Conservation (phyloP, 2,888 invertebrate species). For the Cyaniris semiargus region DNA sequence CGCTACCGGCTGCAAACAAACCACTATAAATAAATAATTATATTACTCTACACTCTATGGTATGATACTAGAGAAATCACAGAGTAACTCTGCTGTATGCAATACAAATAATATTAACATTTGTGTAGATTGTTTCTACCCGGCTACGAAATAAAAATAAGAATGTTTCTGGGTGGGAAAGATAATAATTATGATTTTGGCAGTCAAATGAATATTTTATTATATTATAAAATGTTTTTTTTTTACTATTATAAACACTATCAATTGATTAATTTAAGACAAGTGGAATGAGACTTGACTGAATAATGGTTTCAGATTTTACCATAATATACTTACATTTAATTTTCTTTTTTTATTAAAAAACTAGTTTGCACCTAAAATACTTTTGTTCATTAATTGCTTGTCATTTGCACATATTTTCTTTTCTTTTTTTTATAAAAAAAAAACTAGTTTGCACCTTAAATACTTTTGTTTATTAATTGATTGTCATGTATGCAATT, state of each 20-base stretch:
- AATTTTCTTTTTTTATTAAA: no score
- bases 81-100: constrained; percentile 32
- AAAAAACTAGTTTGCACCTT: background rate
- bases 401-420: background rate
- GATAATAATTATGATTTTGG: no score
- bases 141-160: background rate
- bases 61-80: background rate
- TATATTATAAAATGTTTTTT: no score
- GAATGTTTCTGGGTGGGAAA: background rate
- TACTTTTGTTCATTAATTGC: background rate
- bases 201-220: no score
- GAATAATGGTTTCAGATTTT: no score
- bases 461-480: background rate
- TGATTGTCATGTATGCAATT: background rate
- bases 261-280: no score
- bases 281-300: no score
- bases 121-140: background rate
- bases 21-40: constrained; percentile 35
- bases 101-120: constrained; percentile 46
- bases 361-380: background rate
- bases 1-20: constrained; percentile 49
- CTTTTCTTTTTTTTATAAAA: no score
- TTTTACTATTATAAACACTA: no score
- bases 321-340: no score
- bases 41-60: background rate